Base-by-base conservation (phyloP, 1,140 invertebrate genomes). In the Nomia melanderi region DNA sequence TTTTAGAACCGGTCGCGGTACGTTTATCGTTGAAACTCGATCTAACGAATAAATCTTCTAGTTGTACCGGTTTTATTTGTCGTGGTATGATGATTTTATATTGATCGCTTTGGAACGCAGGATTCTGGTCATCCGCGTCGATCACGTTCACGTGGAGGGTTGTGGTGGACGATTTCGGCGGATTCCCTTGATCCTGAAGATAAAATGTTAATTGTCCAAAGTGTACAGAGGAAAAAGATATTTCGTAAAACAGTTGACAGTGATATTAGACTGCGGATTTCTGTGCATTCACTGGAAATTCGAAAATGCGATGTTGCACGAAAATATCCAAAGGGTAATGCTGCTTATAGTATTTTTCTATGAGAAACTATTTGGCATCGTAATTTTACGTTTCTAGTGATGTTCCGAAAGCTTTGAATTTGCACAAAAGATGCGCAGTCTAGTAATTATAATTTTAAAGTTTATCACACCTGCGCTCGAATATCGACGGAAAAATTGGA, bases 111-210 rank as follows among this genome's bases (percentile, higher is more conserved):
- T 94, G 83, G 91, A 98, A 98, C 66, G 93, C 93, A 5, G 97
- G 97, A 93, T 98, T 98, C 92, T 98, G 97, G 92, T 98, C 97
- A 87, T 98, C 97, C 0, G 97, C 97, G 90, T 98, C 97, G 7
- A 97, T 94, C 4, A 98, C 95, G 70, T 96, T 94, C 0, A 98
- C 95, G 1, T 94, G 94, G 12, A 98, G 93, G 29, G 94, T 92
- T 1, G 97, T 97, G 76, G 96, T 95, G 33, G 95, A 95, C 77
- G 93, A 94, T 77, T 94, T 94, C 0, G 97, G 95, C 14, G 97
- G 97, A 76, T 94, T 93, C 31, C 97, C 97, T 92, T 97, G 96
- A 92, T 98, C 97, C 93, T 94, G 59, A 36, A 14, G 50, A 39
- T 23, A 27, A 12, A 25, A 47, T n/a, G n/a, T 11, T 4, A 9